Conservation (phyloP, 2,888 invertebrate species). For the Agrypnus murinus region DNA sequence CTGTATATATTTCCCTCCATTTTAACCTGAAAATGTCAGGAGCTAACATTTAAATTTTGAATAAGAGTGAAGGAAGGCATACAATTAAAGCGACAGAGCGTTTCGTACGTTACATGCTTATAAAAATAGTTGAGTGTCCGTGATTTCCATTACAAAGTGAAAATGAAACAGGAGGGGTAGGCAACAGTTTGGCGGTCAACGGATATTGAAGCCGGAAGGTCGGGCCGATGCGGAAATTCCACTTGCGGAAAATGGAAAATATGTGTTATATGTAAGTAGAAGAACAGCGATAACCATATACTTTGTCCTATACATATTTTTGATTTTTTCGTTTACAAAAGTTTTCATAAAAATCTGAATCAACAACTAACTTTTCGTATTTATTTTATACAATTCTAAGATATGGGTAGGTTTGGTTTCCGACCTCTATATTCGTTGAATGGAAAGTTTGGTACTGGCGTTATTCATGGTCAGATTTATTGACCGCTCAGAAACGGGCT, state of each 20-base stretch:
- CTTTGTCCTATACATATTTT: slow-evolving; percentile 27
- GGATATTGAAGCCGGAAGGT: slow-evolving; percentile 63
- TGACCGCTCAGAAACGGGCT: slow-evolving; percentile 58
- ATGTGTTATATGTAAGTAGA: slow-evolving; percentile 56
- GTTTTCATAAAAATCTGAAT: slow-evolving; percentile 31
- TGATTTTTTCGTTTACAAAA: slow-evolving; percentile 4
- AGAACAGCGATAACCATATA: slow-evolving; percentile 28
- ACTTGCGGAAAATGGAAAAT: slow-evolving; percentile 63
- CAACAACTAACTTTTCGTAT: slow-evolving; percentile 23
- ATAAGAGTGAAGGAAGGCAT: slow-evolving; percentile 11
- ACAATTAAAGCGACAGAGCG: slow-evolving; percentile 15
- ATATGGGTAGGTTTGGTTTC: slow-evolving; percentile 28
- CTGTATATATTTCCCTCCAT: neutral
- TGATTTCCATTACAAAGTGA: slow-evolving; percentile 36
- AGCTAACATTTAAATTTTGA: slow-evolving; percentile 24
- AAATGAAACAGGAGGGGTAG: slow-evolving; percentile 24
- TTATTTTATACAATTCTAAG: slow-evolving; percentile 48
- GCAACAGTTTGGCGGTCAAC: slow-evolving; percentile 40
- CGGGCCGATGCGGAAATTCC: slow-evolving; percentile 59
- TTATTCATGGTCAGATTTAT: slow-evolving; percentile 59
- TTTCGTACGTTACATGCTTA: slow-evolving; percentile 17
- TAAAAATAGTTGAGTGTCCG: slow-evolving; percentile 30
- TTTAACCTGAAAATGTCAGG: slow-evolving; percentile 2
- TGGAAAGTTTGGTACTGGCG: slow-evolving; percentile 44
- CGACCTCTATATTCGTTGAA: slow-evolving; percentile 13